Conservation (phyloP, 2,888 invertebrate genomes). For the Amphipyra tragopoginis region DNA sequence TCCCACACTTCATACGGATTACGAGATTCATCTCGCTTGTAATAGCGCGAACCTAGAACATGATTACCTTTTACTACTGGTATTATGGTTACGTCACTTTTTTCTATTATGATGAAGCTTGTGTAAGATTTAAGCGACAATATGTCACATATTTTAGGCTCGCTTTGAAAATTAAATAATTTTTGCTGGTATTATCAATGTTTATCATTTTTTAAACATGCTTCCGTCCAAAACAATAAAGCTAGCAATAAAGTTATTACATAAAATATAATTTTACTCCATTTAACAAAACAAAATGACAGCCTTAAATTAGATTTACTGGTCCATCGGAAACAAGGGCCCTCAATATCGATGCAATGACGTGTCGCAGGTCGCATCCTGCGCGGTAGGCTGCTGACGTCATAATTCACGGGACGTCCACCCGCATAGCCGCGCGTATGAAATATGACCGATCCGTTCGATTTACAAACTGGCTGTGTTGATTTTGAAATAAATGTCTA, state of each 20-base stretch:
- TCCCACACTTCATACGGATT: constrained; percentile 61
- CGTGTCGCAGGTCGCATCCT: constrained; percentile 60
- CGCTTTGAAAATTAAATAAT: no score
- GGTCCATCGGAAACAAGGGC: constrained; percentile 54
- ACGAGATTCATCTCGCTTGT: constrained; percentile 56
- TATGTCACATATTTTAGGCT: no score
- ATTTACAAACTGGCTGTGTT: constrained; percentile 49
- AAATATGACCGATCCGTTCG: constrained; percentile 52
- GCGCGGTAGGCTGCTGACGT: constrained; percentile 54
- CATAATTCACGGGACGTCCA: constrained; percentile 57
- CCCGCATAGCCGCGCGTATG: constrained; percentile 50
- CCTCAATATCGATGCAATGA: constrained; percentile 56
- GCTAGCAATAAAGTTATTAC: no score
- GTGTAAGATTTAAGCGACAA: not conserved
- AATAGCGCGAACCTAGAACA: constrained; percentile 40
- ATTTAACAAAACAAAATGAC: constrained; percentile 39
- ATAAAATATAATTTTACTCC: not conserved
- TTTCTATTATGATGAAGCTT: constrained; percentile 42
- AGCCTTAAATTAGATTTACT: constrained; percentile 49
- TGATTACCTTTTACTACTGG: constrained; percentile 38
- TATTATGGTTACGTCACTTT: constrained; percentile 29
- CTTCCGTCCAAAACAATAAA: no score
- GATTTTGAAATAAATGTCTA: constrained; percentile 49
- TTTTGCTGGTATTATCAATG: no score
- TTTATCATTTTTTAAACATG: no score